These are phyloP conservation scores for Eidolon dupreanum DNA, from an alignment of 2,797 vertebrate genomes.

Conservation along the genomic window DNA sequence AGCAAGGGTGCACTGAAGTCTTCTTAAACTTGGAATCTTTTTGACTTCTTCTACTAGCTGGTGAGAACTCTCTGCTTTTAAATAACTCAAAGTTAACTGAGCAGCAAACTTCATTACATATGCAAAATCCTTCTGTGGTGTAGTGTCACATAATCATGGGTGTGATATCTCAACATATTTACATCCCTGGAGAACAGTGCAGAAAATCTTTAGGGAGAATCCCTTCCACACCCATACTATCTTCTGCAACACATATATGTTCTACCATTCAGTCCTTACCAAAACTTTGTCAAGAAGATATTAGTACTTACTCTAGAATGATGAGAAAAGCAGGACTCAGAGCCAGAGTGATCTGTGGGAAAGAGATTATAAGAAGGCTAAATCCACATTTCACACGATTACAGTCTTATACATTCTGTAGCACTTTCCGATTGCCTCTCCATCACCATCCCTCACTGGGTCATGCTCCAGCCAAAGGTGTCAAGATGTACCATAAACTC, in stretches of 20 bases:
- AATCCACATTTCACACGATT: background rate
- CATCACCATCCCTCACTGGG: background rate
- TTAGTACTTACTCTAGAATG: background rate
- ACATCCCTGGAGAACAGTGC: background rate
- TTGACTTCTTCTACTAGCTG: background rate
- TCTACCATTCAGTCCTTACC: background rate
- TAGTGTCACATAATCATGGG: background rate
- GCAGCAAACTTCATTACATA: background rate
- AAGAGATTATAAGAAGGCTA: background rate
- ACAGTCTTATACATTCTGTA: rapidly evolving
- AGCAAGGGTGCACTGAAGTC: background rate
- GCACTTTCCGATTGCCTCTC: background rate
- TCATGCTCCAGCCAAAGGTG: background rate
- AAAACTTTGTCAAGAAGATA: background rate
- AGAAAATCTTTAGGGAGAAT: background rate
- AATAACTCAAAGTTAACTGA: background rate
- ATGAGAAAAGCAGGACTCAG: background rate
- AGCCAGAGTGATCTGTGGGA: background rate
- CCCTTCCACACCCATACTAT: background rate
- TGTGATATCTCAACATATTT: background rate
- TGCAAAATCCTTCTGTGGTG: background rate
- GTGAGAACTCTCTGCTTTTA: constrained; percentile 4
- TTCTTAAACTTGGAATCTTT: background rate
- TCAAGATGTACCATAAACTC: background rate
- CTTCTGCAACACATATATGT: background rate